These are phyloP conservation scores for Diglossa cyanea DNA, from an alignment of 2,797 vertebrate genomes.

Conservation along the genomic window DNA sequence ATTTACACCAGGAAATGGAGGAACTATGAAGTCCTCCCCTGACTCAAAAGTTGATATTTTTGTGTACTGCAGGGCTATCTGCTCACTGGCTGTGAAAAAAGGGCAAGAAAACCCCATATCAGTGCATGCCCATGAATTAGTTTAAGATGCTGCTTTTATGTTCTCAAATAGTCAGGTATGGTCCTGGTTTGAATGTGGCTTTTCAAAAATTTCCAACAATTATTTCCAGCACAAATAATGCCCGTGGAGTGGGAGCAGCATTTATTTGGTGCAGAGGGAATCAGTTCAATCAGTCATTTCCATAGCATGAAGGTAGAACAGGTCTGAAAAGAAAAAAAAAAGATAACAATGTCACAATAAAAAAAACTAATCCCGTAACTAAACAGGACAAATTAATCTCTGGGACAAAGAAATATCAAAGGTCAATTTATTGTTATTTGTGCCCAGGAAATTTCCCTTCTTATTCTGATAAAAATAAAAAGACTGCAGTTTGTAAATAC, in stretches of 20 bases:
- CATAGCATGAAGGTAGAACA: neutral
- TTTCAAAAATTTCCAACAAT: neutral
- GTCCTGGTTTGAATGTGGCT: neutral
- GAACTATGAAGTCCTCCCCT: neutral
- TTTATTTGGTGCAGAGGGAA: neutral
- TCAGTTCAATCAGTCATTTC: neutral
- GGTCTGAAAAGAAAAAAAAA: neutral
- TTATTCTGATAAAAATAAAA: neutral
- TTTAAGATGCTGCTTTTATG: neutral
- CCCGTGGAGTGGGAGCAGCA: neutral
- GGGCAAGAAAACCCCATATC: neutral
- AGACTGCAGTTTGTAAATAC: neutral
- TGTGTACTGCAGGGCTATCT: neutral
- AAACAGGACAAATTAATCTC: neutral
- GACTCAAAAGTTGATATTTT: neutral
- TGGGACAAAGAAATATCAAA: neutral
- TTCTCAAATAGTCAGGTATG: neutral
- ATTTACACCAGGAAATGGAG: neutral
- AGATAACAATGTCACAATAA: neutral
- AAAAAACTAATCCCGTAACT: neutral
- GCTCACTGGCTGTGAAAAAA: neutral
- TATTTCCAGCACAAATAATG: constrained; percentile 21
- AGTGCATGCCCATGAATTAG: neutral
- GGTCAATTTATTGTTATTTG: neutral
- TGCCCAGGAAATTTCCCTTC: neutral